Evolutionary conservation across 2,888 invertebrate genomes (phyloP), one percentile per base, ranked within the genome.

Genomic region (Subacronicta megacephala): DNA sequence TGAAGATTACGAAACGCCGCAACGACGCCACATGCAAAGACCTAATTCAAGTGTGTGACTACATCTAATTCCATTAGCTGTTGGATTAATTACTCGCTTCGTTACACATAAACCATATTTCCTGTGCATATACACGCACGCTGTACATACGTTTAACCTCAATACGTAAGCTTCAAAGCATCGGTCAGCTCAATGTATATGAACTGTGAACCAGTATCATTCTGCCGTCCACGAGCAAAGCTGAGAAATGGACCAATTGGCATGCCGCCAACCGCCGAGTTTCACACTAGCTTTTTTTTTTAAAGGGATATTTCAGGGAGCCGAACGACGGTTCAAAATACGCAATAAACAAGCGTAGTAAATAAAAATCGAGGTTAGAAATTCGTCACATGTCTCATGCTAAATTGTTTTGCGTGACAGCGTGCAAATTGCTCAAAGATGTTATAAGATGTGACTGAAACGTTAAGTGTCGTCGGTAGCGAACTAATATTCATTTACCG

Each of bases 131-230:
- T 77, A 75, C 60, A 77, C 72, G 70, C 77, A 75, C 77, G 72
- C 67, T 77, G 72, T 71, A 77, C 73, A 79, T 81, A 83, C 82
- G 83, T 88, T 86, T 90, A 90, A 90, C 89, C 90, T 88, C 87
- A 83, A 90, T 90, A 84, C 80, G 82, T 79, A 81, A 81, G 89
- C 88, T 84, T 90, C 88, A 90, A 90, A 90, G 90, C 86, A 84
- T 85, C 83, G 85, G 87, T 87, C 89, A 87, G 86, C 78, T 78
- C 82, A 82, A 83, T 82, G 83, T 84, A 89, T 85, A 89, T 86
- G 91, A 91, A 89, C 90, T 89, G 89, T 90, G 90, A 90, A 91
- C 90, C 80, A 86, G 86, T 86, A 92, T 90, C 89, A 88, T 87
- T 88, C 83, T 83, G 75, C 78, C 83, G 82, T 84, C 79, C 81